These are phyloP conservation scores for Mixornis gularis DNA, from an alignment of 2,113 vertebrate species.

Conservation along the genomic window DNA sequence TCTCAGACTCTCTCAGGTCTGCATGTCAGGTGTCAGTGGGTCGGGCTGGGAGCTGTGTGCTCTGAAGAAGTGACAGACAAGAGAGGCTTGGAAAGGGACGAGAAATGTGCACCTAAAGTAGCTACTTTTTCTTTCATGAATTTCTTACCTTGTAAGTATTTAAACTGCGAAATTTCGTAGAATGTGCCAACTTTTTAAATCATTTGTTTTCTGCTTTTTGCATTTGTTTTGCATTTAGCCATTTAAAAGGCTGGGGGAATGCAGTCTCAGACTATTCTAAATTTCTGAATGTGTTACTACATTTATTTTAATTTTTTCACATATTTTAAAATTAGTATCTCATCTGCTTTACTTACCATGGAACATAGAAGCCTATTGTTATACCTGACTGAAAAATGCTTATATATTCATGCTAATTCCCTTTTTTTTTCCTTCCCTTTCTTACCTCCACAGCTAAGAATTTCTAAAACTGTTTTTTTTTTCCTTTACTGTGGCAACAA, in stretches of 20 bases:
- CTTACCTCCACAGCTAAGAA: neutral
- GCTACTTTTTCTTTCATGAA: neutral
- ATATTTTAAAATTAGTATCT: neutral
- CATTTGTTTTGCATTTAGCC: neutral
- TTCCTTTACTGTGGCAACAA: neutral
- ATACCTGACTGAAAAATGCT: neutral
- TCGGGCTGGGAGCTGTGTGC: neutral
- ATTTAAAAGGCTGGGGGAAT: neutral
- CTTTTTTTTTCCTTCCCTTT: neutral
- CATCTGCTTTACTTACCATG: neutral
- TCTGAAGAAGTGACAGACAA: neutral
- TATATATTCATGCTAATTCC: neutral
- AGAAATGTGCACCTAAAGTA: neutral
- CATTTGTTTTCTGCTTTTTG: neutral
- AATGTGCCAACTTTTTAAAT: neutral
- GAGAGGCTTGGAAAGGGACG: neutral
- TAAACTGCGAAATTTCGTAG: neutral
- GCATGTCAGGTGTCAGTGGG: neutral
- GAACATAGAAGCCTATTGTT: neutral
- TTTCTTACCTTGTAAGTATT: constrained; percentile 31
- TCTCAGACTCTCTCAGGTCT: neutral
- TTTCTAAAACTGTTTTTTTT: neutral
- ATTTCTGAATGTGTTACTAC: neutral
- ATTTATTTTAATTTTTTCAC: neutral
- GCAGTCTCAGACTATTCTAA: neutral